Conservation (phyloP, 2,797 vertebrate genomes). For the Muraenolepis orangiensis region DNA sequence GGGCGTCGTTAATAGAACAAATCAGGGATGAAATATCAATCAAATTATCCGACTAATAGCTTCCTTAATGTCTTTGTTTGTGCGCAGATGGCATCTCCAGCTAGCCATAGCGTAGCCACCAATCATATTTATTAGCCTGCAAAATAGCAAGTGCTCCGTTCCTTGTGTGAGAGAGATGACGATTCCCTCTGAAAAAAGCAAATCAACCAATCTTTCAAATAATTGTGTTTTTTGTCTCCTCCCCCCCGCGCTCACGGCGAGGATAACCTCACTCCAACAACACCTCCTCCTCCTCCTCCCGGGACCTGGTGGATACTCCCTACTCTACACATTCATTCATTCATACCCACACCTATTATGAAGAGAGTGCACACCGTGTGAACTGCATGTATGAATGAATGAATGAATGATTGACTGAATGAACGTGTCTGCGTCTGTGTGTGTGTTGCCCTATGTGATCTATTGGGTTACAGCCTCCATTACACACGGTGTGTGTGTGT, state of each 20-base stretch:
- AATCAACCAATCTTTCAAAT: conserved; percentile 45
- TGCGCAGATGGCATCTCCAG: conserved; percentile 62
- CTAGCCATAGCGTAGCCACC: conserved; percentile 56
- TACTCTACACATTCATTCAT: neutral
- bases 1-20: conserved; percentile 57
- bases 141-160: conserved; percentile 56
- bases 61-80: conserved; percentile 69
- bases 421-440: too few relatives aligned
- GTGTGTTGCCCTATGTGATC: neutral
- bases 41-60: conserved; percentile 71
- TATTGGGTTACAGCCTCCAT: too few relatives aligned
- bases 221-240: conserved; percentile 28
- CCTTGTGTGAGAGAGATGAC: conserved; percentile 51
- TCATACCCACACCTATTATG: neutral
- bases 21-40: conserved; percentile 70
- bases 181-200: conserved; percentile 36
- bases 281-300: too few relatives aligned
- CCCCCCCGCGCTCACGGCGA: neutral
- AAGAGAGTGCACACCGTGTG: too few relatives aligned
- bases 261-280: neutral
- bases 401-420: too few relatives aligned
- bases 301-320: neutral
- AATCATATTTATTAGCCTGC: conserved; percentile 61
- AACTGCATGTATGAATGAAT: too few relatives aligned
- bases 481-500: neutral